Base-by-base conservation (phyloP, 2,113 vertebrate species). In the Ameiurus melas region DNA sequence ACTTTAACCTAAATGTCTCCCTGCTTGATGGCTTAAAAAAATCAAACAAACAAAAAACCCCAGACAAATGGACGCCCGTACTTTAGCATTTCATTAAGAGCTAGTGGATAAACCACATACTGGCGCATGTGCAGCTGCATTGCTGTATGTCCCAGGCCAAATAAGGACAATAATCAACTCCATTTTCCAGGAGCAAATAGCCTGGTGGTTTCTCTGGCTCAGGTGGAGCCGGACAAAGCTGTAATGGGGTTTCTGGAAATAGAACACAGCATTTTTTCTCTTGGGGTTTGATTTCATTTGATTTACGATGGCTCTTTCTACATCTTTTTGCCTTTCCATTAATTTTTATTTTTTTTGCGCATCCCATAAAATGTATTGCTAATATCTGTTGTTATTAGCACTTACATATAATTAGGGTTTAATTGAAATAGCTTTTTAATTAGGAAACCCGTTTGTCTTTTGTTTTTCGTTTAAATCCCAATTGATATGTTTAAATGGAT, bases 141-240 rank as follows among this genome's bases (percentile, higher is more conserved):
- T 75, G 55, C 87, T 60, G 60, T 20, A 17, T 12, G 22, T 73
- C 27, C 75, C 70, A 39, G 60, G 51, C 33, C 80, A 78, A 88
- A 84, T 77, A 81, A 84, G 22, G 84, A 55, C 53, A 57, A 79
- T 79, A 75, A 83, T 85, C 70, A 30, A n/a, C n/a, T 43, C 47
- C 30, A 43, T 87, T 85, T 87, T 81, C 66, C 33, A 36, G 71
- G n/a, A 47, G 53, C 68, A 51, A 78, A 83, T 84, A 36, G 60
- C 70, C 68, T 86, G 81, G 43, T 80, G 64, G n/a, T 33, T 85
- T 57, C 36, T 10, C 6, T 66, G 88, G 71, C 85, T 82, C 90
- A 87, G 90, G 80, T 90, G 85, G 87, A 87, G 39, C 58, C 43
- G 66, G 79, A 77, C 68, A n/a, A 13, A 30, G 16, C 53, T 17